Evolutionary conservation across 2,888 invertebrate genomes (phyloP).

Genomic region (Leptinotarsa tumamoca): DNA sequence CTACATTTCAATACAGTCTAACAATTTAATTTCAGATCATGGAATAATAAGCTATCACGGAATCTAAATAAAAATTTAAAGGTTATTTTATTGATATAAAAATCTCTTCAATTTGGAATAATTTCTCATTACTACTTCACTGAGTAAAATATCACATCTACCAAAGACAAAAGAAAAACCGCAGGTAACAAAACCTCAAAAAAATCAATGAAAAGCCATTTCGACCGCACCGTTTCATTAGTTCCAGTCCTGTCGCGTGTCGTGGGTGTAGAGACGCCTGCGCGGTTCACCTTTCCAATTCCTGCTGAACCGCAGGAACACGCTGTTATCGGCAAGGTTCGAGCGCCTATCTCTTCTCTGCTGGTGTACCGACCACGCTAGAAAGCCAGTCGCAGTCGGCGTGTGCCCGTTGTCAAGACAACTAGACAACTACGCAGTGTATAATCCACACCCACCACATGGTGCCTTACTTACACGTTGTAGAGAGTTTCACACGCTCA

Average conservation of each 20-base stretch:
- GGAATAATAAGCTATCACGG: too few species aligned
- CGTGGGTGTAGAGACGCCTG: constrained; percentile 63
- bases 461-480: constrained; percentile 48
- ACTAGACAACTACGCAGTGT: constrained; percentile 56
- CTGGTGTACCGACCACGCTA: constrained; percentile 28
- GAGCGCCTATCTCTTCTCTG: constrained; percentile 38
- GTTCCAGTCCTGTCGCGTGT: constrained; percentile 58
- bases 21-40: too few species aligned
- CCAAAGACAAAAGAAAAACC: constrained; percentile 17
- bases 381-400: constrained; percentile 56
- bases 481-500: constrained; percentile 36
- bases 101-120: too few species aligned
- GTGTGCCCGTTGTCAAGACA: constrained; percentile 61
- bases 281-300: constrained; percentile 49
- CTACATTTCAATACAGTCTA: fast-evolving
- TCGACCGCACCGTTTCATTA: constrained; percentile 47
- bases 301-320: constrained; percentile 21
- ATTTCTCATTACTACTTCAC: too few species aligned
- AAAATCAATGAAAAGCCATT: constrained; percentile 38
- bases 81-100: too few species aligned
- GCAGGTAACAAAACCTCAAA: constrained; percentile 21
- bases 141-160: too few species aligned
- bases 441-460: constrained; percentile 57
- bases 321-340: constrained; percentile 34
- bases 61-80: too few species aligned